Base-by-base conservation (phyloP, 2,888 invertebrate species). In the Agrotis puta region DNA sequence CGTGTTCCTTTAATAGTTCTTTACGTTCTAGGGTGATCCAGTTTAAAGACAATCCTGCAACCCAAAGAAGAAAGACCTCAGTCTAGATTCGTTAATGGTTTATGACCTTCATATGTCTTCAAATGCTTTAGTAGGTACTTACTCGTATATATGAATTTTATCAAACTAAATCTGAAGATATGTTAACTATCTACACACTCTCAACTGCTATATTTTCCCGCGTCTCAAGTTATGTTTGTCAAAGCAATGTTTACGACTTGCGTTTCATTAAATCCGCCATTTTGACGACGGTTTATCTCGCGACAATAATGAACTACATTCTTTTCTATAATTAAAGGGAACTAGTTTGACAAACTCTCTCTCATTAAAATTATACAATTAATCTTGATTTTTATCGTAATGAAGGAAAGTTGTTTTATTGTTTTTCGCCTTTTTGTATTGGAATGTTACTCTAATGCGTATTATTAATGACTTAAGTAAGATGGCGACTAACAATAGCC, bases 311-410 rank as follows among this genome's bases (percentile, higher is more conserved):
- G 24, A 57, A 64, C 71, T 61, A 70, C 47, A 77, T 81, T 64
- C 11, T 56, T 64, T 57, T 20, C 6, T 53, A 67, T 51, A 64
- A 67, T 77, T 74, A 74, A 64, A 58, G 43, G 64, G 51, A 69
- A 77, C 78, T 58, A 33, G 79, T 71, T 71, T 61, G 48, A n/a
- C 64, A 24, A 22, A 67, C 64, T 79, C 71, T 81, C 75, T 71
- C 71, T 66, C 53, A 75, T 64, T 79, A 74, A 66, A 70, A 50
- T 56, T 24, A 54, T 45, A 58, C 27, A 45, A 59, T 68, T 62
- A 58, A 67, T 59, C n/a, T 73, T 57, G n/a, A 72, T 53, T 81
- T 53, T 63, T 20, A 67, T 57, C 39, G 53, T 67, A 67, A 71
- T 81, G 61, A 81, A 70, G 18, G 64, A 70, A 77, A 70, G 70